phyloP scores from a whole-genome alignment of 2,113 vertebrate genomes.

The Miniopterus natalensis region DNA sequence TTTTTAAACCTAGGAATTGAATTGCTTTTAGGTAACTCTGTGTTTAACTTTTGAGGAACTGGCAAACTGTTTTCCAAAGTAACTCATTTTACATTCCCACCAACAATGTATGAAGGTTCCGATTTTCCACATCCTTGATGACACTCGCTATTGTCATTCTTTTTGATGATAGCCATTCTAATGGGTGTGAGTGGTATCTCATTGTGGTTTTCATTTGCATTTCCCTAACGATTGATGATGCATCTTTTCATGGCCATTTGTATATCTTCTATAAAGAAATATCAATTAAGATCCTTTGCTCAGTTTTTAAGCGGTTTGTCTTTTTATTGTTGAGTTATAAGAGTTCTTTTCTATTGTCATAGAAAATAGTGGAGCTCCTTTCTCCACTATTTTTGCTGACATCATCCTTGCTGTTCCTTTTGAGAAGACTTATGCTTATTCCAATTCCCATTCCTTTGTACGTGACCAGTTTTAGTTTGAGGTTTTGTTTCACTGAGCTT shows the following conservation, averaged over 20 bases:
- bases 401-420: background rate
- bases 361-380: background rate
- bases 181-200: background rate
- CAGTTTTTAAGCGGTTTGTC: background rate
- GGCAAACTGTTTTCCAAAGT: background rate
- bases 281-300: background rate
- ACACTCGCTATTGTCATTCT: background rate
- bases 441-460: background rate
- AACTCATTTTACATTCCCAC: background rate
- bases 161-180: background rate
- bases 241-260: background rate
- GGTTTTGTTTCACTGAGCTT: background rate
- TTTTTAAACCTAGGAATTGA: background rate
- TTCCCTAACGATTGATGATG: background rate
- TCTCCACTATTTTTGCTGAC: background rate
- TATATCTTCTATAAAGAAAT: background rate
- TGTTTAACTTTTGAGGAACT: constrained; percentile 26
- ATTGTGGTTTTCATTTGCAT: background rate
- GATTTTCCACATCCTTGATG: background rate
- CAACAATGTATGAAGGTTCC: background rate
- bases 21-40: background rate
- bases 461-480: background rate
- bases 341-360: too few relatives aligned
- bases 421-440: constrained; percentile 9
- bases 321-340: too few relatives aligned